Percentiles rank a stretch among this genome's conserved stretches.
These are phyloP conservation scores for Lycophotia porphyrea DNA, from an alignment of 2,888 invertebrate genomes.

Conservation along the genomic window DNA sequence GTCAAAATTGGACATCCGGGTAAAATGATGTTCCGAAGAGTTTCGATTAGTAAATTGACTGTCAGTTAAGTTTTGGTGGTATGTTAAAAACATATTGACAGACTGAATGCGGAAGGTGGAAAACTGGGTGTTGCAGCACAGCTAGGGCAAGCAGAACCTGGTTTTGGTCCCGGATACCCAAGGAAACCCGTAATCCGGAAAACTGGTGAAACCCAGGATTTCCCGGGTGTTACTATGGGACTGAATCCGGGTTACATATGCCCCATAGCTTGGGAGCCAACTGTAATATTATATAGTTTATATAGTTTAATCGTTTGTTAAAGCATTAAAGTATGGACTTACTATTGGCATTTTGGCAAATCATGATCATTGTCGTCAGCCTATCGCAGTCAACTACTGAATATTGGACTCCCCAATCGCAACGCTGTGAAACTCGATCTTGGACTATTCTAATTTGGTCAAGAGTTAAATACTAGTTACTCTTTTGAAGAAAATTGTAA, in stretches of 20 bases:
- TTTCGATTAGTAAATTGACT: neutral
- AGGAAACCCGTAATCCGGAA: too few species aligned
- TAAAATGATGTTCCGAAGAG: neutral
- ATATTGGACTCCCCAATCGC: neutral
- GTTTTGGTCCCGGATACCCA: too few species aligned
- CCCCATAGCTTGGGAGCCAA: too few species aligned
- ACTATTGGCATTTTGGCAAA: neutral
- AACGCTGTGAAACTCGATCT: neutral
- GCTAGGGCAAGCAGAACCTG: too few species aligned
- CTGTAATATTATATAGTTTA: too few species aligned
- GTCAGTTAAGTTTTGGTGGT: neutral
- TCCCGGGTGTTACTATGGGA: too few species aligned
- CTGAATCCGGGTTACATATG: too few species aligned
- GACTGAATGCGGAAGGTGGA: neutral
- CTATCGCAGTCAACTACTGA: neutral
- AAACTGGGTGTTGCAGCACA: neutral
- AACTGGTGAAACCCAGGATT: too few species aligned
- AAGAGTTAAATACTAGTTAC: neutral
- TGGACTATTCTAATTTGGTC: neutral
- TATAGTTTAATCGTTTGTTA: neutral
- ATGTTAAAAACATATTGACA: neutral
- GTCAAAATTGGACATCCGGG: conserved; percentile 9
- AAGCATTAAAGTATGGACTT: neutral
- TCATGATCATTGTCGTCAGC: neutral
- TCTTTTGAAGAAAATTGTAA: neutral